Conservation (phyloP, 2,113 vertebrate species). For the Pavo muticus region DNA sequence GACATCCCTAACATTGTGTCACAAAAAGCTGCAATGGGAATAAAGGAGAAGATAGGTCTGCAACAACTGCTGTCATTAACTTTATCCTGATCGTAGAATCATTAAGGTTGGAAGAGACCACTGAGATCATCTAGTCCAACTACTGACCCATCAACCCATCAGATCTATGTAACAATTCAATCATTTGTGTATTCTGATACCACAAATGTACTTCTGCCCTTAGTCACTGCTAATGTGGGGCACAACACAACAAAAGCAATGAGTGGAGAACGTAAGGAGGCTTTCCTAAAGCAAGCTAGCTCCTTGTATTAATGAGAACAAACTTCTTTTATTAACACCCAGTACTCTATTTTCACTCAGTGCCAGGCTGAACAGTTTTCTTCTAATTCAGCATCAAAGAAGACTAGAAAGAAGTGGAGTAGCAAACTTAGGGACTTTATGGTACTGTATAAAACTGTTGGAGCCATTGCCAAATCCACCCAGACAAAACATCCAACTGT, state of each 20-base stretch:
- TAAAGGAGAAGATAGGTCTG: background rate
- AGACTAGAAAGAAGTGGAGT: background rate
- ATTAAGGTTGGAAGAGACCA: too few species aligned
- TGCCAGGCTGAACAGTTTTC: background rate
- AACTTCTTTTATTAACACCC: background rate
- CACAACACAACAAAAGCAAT: background rate
- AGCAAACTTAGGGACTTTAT: background rate
- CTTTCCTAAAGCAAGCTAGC: background rate
- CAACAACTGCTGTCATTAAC: background rate
- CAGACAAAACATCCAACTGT: background rate
- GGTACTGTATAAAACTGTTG: background rate
- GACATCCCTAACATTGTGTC: background rate
- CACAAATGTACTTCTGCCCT: background rate
- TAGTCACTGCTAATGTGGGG: background rate
- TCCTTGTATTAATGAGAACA: background rate
- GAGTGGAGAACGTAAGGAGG: background rate
- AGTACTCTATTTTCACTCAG: background rate
- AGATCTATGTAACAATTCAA: background rate
- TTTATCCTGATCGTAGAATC: background rate
- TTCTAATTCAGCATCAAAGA: background rate
- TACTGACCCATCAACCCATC: background rate
- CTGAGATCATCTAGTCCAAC: too few species aligned
- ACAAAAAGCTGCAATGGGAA: background rate
- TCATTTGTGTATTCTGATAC: background rate
- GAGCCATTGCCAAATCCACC: background rate